Evolutionary conservation across 2,797 vertebrate species (phyloP).

Genomic region (Phaenicophaeus curvirostris): DNA sequence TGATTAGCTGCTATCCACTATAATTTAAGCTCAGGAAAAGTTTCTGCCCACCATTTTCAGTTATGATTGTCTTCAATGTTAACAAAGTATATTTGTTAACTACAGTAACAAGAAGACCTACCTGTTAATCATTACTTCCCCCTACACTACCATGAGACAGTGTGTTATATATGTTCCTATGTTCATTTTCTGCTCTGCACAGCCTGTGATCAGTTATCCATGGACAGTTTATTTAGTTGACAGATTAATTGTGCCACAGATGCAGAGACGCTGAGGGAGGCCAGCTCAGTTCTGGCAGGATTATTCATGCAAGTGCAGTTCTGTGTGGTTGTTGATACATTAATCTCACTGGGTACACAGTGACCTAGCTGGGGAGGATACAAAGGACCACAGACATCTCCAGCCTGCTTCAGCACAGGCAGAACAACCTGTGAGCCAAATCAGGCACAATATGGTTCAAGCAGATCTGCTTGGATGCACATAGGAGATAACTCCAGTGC

Average conservation of each 20-base stretch:
- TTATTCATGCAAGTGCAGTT: neutral
- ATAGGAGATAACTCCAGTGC: neutral
- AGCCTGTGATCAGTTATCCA: neutral
- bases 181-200: neutral
- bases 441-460: neutral
- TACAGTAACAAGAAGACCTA: neutral
- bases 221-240: neutral
- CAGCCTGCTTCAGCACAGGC: neutral
- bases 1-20: neutral
- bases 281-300: neutral
- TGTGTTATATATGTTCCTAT: neutral
- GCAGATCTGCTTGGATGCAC: neutral
- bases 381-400: neutral
- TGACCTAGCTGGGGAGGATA: neutral
- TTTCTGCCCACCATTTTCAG: neutral
- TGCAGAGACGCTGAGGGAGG: neutral
- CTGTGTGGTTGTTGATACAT: neutral
- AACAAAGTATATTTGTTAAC: neutral
- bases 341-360: neutral
- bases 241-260: constrained; percentile 9
- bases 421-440: neutral
- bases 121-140: neutral
- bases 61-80: neutral
- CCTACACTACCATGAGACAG: neutral
- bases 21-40: neutral